phyloP scores from a whole-genome alignment of 2,888 invertebrate species.

The Amaurobius ferox region DNA sequence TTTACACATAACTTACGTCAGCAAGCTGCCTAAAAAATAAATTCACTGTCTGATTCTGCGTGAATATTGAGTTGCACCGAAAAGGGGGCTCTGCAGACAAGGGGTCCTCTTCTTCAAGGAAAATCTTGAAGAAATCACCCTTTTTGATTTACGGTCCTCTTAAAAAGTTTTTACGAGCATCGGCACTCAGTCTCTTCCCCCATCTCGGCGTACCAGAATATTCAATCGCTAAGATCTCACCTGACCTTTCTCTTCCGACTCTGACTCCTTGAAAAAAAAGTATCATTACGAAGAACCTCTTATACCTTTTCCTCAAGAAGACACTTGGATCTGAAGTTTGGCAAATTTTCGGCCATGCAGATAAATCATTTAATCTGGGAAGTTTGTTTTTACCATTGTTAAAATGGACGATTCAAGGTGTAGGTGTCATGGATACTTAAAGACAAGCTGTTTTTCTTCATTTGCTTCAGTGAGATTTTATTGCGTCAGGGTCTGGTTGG shows the following conservation, averaged over 20 bases:
- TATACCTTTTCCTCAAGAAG: not conserved
- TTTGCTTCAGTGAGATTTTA: too few species aligned
- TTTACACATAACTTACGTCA: conserved; percentile 14
- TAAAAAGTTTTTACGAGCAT: conserved; percentile 69
- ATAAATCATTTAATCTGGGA: not conserved
- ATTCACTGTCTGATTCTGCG: not conserved
- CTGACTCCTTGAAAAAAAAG: not conserved
- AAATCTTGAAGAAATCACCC: too few species aligned
- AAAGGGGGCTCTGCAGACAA: not conserved
- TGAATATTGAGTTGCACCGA: not conserved
- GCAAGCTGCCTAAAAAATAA: not conserved
- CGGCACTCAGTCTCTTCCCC: conserved; percentile 37
- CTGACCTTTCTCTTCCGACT: conserved; percentile 37
- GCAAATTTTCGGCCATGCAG: not conserved
- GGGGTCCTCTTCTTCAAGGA: not conserved
- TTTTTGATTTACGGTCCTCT: conserved; percentile 70
- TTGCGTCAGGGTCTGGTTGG: too few species aligned
- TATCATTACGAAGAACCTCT: not conserved
- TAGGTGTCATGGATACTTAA: too few species aligned
- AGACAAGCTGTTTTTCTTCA: too few species aligned
- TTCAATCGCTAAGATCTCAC: conserved; percentile 59
- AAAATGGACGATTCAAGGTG: too few species aligned
- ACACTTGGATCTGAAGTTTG: not conserved
- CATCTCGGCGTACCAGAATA: not conserved
- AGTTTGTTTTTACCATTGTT: not conserved